Evolutionary conservation across 92 coral and sea anemone genomes (phyloP).

Genomic region (Isaurus tuberculatus): DNA sequence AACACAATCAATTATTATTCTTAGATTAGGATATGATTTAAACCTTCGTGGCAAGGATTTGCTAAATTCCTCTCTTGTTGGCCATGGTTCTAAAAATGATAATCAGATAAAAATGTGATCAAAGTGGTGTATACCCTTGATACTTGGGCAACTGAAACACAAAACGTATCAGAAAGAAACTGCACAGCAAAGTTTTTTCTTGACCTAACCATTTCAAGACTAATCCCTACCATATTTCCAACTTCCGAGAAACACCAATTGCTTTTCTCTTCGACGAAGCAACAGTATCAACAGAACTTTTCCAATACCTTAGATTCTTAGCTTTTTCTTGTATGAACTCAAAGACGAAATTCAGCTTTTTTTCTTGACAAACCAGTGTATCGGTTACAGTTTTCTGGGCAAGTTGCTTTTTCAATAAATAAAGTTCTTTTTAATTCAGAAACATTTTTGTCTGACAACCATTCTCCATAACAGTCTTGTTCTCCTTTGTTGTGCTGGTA

Average conservation of each 20-base stretch:
- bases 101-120: conserved; percentile 44
- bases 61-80: not conserved
- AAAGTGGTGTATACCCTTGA: conserved; percentile 69
- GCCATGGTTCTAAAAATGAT: conserved; percentile 4
- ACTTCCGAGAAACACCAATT: not conserved
- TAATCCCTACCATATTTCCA: conserved; percentile 45
- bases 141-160: conserved; percentile 57
- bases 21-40: not conserved
- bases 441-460: not conserved
- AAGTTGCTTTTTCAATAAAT: conserved; percentile 25
- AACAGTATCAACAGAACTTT: conserved; percentile 42
- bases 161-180: conserved; percentile 49
- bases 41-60: not conserved
- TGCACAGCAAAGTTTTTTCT: conserved; percentile 66
- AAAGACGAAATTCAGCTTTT: conserved; percentile 26
- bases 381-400: conserved; percentile 36
- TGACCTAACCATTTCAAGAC: conserved; percentile 41
- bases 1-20: not conserved
- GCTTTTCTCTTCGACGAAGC: conserved; percentile 6
- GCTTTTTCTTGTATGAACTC: conserved; percentile 39
- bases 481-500: not conserved
- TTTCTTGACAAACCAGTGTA: conserved; percentile 43
- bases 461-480: not conserved
- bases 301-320: conserved; percentile 43
- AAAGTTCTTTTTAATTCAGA: not conserved